Percentiles rank a stretch among this genome's conserved stretches.
phyloP scores from a whole-genome alignment of 1,140 invertebrate species.

The Leucophenga varia region DNA sequence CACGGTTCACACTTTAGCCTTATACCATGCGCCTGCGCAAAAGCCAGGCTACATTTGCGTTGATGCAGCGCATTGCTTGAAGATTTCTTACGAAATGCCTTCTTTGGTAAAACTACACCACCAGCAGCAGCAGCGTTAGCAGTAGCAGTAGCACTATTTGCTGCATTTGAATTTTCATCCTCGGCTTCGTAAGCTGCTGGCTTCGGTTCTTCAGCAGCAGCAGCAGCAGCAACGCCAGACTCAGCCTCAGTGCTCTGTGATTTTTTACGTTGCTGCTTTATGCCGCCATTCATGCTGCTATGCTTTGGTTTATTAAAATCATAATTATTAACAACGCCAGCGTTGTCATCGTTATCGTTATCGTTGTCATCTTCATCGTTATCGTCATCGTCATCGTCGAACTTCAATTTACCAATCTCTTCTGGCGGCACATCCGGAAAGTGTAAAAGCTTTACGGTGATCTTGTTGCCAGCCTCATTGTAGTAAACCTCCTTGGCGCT shows the following conservation, averaged over 20 bases:
- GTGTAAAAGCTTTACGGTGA: conserved; percentile 50
- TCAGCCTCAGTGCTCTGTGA: conserved; percentile 26
- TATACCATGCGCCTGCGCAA: conserved; percentile 52
- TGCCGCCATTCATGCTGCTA: too few species aligned
- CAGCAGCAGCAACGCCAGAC: not conserved
- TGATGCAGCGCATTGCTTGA: conserved; percentile 39
- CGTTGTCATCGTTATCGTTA: conserved; percentile 8
- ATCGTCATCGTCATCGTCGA: conserved; percentile 37
- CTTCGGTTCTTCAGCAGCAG: too few species aligned
- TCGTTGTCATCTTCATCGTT: conserved; percentile 8
- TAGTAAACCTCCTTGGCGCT: conserved; percentile 56
- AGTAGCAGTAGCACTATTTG: not conserved
- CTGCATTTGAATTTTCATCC: not conserved
- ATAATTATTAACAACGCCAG: conserved; percentile 13
- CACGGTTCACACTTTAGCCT: conserved; percentile 24
- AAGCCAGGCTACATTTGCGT: conserved; percentile 49
- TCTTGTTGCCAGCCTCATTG: conserved; percentile 52
- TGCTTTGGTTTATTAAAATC: not conserved
- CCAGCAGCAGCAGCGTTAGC: not conserved
- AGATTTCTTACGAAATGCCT: conserved; percentile 44
- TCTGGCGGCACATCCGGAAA: conserved; percentile 51
- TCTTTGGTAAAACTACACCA: too few species aligned
- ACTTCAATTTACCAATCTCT: conserved; percentile 44
- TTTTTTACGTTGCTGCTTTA: not conserved
- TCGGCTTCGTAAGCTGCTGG: too few species aligned